Evolutionary conservation across 1,140 invertebrate species (phyloP).

Genomic region (Drosophila tani): DNA sequence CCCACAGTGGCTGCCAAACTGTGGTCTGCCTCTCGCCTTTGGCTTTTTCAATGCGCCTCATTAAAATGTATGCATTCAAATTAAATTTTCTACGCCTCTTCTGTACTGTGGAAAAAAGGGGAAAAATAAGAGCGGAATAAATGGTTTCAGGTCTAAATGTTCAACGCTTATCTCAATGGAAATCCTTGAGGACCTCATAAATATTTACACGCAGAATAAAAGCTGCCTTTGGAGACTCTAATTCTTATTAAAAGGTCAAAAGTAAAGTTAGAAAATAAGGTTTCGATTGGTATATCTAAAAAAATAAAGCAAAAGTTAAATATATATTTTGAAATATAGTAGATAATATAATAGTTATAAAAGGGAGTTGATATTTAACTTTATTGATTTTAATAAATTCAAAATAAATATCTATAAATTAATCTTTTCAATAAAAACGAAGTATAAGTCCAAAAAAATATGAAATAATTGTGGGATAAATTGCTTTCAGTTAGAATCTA

Average conservation of each 20-base stretch:
- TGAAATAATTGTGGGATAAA: no score
- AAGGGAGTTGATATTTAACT: no score
- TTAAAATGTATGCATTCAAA: slow-evolving; percentile 62
- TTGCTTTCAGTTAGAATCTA: fast-evolving
- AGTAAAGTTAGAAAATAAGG: no score
- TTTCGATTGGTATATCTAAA: no score
- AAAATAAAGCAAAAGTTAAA: no score
- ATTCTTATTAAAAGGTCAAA: no score
- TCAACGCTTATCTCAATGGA: slow-evolving; percentile 75
- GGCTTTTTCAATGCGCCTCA: slow-evolving; percentile 13
- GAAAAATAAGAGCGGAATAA: slow-evolving; percentile 48
- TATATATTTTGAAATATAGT: no score
- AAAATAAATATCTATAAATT: not conserved
- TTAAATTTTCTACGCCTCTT: slow-evolving; percentile 57
- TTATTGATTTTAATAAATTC: no score
- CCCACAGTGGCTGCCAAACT: slow-evolving; percentile 37
- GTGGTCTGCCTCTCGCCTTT: not conserved
- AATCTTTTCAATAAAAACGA: not conserved
- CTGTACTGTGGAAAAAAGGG: slow-evolving; percentile 12
- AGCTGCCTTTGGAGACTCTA: no score
- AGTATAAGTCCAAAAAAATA: not conserved
- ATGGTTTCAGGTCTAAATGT: slow-evolving; percentile 65
- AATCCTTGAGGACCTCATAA: slow-evolving; percentile 79
- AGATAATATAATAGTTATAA: no score
- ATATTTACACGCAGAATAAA: slow-evolving; percentile 55